phyloP scores from a whole-genome alignment of 2,888 invertebrate genomes.

The Pyrrhosoma nymphula region DNA sequence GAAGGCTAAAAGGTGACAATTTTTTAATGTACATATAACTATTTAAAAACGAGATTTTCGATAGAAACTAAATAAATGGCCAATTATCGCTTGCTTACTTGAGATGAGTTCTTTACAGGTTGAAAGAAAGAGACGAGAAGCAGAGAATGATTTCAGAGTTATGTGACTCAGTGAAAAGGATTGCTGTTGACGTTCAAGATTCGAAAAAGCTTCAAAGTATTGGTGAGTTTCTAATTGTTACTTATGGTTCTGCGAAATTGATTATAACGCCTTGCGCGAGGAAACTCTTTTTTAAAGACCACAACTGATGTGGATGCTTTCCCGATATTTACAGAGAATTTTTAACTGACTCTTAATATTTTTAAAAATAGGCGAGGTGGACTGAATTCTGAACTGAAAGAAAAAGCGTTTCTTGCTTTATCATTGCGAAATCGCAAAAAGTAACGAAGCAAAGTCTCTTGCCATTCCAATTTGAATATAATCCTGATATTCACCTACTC shows the following conservation, averaged over 20 bases:
- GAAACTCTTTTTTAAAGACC: neutral
- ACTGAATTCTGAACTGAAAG: no score
- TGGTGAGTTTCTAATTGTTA: neutral
- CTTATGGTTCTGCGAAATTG: no score
- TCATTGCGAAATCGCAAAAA: no score
- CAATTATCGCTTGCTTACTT: neutral
- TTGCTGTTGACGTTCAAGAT: conserved; percentile 9
- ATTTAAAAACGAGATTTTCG: neutral
- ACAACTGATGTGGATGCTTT: neutral
- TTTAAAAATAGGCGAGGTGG: no score
- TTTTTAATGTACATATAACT: no score
- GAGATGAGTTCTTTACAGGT: neutral
- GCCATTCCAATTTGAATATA: no score
- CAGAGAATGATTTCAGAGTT: neutral
- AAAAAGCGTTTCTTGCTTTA: no score
- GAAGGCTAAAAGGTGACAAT: conserved; percentile 14
- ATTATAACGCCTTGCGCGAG: neutral
- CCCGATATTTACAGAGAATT: neutral
- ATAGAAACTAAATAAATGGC: neutral
- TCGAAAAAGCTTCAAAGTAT: conserved; percentile 10
- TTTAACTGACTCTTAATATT: neutral
- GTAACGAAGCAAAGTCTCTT: no score
- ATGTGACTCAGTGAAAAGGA: conserved; percentile 7
- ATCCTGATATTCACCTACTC: no score
- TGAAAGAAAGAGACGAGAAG: conserved; percentile 30